Percentiles rank a stretch among this genome's conserved stretches.
Evolutionary conservation across 2,113 vertebrate genomes (phyloP).

Genomic region (Thamnaconus septentrionalis): DNA sequence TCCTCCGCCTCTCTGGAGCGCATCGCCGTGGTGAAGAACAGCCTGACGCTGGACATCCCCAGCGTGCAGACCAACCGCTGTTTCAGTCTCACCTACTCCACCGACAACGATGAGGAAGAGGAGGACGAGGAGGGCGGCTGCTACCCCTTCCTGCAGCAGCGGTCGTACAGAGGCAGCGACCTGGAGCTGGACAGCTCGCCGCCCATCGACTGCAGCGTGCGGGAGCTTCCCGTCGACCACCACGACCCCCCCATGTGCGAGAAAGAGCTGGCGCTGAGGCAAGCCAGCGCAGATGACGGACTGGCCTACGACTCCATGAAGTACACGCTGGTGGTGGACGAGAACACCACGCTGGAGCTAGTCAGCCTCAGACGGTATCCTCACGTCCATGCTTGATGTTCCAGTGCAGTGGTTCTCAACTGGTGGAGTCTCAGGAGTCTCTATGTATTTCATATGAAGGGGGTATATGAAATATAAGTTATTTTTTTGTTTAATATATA

Average conservation of each 20-base stretch:
- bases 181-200: slow-evolving; percentile 71
- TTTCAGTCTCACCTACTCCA: slow-evolving; percentile 81
- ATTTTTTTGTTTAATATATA: not conserved
- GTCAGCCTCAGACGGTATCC: slow-evolving; percentile 87
- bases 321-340: slow-evolving; percentile 97
- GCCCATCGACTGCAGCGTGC: slow-evolving; percentile 71
- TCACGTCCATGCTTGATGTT: not conserved
- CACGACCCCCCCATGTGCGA: slow-evolving; percentile 63
- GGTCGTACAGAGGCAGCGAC: slow-evolving; percentile 69
- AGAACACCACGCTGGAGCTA: slow-evolving; percentile 94
- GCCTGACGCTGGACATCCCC: slow-evolving; percentile 77
- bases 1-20: slow-evolving; percentile 72
- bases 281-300: slow-evolving; percentile 76
- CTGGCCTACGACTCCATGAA: slow-evolving; percentile 95
- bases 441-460: too few species aligned
- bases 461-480: not conserved
- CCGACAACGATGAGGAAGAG: slow-evolving; percentile 82
- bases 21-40: slow-evolving; percentile 78
- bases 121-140: slow-evolving; percentile 58
- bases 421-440: too few species aligned
- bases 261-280: slow-evolving; percentile 48
- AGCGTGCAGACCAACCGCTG: slow-evolving; percentile 85
- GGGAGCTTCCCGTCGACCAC: slow-evolving; percentile 48
- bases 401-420: too few species aligned
- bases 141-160: slow-evolving; percentile 70